Percentiles rank a stretch among this genome's conserved stretches.
phyloP scores from a whole-genome alignment of 2,113 vertebrate genomes.

The Numenius arquata region DNA sequence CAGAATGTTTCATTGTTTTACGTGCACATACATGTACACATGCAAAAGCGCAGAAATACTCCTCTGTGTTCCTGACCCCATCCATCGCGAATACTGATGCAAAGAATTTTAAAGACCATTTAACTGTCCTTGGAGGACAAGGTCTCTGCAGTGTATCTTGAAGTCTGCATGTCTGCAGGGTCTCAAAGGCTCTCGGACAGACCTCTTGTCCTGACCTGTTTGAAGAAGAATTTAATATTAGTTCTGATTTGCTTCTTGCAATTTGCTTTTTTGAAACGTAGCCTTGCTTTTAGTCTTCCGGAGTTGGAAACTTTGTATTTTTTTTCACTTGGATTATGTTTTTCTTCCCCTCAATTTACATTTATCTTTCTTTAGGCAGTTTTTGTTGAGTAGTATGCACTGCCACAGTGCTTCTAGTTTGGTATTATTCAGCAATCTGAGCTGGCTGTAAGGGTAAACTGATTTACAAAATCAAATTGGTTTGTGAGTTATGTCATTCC shows the following conservation, averaged over 20 bases:
- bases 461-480: background rate
- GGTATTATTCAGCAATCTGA: background rate
- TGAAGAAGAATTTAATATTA: background rate
- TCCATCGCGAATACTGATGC: too few species aligned
- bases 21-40: background rate
- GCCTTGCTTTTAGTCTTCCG: background rate
- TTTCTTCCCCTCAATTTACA: accelerated
- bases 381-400: background rate
- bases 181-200: background rate
- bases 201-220: background rate
- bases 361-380: background rate
- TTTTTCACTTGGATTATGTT: background rate
- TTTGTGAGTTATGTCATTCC: background rate
- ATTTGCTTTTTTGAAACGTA: background rate
- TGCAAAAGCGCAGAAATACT: background rate
- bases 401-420: background rate
- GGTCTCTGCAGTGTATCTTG: accelerated
- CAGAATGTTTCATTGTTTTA: background rate
- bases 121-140: background rate
- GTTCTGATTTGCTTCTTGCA: background rate
- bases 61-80: too few species aligned
- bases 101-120: background rate
- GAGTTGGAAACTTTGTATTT: background rate
- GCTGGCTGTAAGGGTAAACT: background rate
- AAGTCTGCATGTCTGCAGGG: background rate